Conservation (phyloP, 2,888 invertebrate species). For the Erebia ligea region DNA sequence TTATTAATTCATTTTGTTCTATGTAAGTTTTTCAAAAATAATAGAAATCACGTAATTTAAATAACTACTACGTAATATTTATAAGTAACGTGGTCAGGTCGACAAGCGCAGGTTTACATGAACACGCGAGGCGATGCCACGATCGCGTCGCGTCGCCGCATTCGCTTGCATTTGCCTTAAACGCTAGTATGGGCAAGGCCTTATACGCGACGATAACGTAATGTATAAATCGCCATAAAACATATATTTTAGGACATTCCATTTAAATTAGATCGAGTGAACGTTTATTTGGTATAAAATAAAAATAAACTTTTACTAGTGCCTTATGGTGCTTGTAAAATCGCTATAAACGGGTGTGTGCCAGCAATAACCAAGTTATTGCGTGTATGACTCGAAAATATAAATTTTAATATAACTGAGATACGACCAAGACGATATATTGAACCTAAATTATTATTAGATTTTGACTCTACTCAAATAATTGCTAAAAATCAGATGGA, state of each 20-base stretch:
- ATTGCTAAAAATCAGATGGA: too few relatives aligned
- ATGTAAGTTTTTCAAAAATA: too few relatives aligned
- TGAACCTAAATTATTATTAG: slow-evolving; percentile 6
- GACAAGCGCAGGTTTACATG: too few relatives aligned
- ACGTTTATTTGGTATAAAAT: slow-evolving; percentile 21
- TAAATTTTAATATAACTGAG: slow-evolving; percentile 33
- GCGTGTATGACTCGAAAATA: slow-evolving; percentile 30
- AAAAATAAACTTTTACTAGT: slow-evolving; percentile 24
- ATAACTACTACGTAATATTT: not conserved
- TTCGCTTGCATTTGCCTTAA: too few relatives aligned
- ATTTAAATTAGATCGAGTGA: slow-evolving; percentile 12
- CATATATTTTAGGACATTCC: not conserved
- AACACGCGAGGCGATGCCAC: too few relatives aligned
- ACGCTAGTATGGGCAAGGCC: too few relatives aligned
- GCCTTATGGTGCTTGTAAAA: slow-evolving; percentile 33
- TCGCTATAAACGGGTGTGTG: slow-evolving; percentile 30
- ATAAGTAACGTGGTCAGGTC: too few relatives aligned
- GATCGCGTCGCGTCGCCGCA: too few relatives aligned
- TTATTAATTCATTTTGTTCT: too few relatives aligned
- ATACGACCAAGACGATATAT: not conserved
- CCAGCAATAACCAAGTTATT: slow-evolving; percentile 35
- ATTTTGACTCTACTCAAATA: not conserved
- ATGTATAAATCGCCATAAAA: too few relatives aligned
- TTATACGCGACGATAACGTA: not conserved
- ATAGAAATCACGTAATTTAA: too few relatives aligned